Base-by-base conservation (phyloP, 2,888 invertebrate species). In the Lymantria dispar region DNA sequence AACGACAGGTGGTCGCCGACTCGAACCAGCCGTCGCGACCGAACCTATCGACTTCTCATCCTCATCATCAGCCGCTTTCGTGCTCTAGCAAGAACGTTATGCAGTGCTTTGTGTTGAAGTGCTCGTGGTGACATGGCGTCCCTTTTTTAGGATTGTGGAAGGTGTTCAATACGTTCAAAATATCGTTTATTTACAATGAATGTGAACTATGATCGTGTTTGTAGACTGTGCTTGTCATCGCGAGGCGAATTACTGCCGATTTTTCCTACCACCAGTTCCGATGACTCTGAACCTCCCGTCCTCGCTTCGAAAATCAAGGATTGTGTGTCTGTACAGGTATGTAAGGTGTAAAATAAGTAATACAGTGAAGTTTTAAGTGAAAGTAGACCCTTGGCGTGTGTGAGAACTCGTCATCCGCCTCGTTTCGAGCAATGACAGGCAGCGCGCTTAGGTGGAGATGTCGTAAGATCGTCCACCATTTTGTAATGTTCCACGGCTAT, bases 291-390 rank as follows among this genome's bases (percentile, higher is more conserved):
- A 77, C 80, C 92, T 82, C 76, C 83, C 83, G 83, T 91, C 76
- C 88, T 95, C 70, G 93, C 91, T 58, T 91, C 91, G 62, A 94
- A 93, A 91, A 95, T 95, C 78, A 92, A 92, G 76, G 92, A 92
- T 74, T 94, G 93, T 74, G 88, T 95, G 65, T 92, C 94, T 53
- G 92, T 95, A 60, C 92, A 95, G 93, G 95, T 95, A 87, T 80
- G 93, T 87, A 78, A 72, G 75, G 60, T 74, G 58, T 68, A 72
- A 78, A 83, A 80, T 83, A 78, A 76, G 74, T 69, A 70, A 67
- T 74, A 76, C 67, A 78, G 71, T 72, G 76, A 72, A 74, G 87
- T 83, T 84, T 83, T 78, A 70, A 88, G 91, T 91, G 91, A 91
- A 91, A 91, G 91, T 90, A 85, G 85, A 87, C 84, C 85, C 86